Evolutionary conservation across 2,113 vertebrate genomes (phyloP).

Genomic region (Pteruthius melanotis): DNA sequence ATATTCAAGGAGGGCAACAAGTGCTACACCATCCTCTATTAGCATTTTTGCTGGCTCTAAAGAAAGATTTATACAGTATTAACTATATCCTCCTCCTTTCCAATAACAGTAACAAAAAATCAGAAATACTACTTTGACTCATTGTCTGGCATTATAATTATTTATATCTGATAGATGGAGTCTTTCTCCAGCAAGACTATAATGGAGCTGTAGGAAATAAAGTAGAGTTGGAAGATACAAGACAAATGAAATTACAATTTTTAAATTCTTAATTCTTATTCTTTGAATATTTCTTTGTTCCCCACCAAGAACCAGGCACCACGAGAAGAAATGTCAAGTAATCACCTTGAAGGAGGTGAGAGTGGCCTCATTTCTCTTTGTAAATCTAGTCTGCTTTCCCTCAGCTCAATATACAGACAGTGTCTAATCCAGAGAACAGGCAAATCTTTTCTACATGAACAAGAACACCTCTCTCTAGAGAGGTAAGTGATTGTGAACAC

Average conservation of each 20-base stretch:
- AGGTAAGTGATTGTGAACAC: background rate
- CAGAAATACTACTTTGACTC: background rate
- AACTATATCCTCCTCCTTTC: background rate
- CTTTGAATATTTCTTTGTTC: background rate
- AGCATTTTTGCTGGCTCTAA: background rate
- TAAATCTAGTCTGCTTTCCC: background rate
- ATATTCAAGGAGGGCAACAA: background rate
- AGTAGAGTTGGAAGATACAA: background rate
- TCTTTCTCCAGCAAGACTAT: background rate
- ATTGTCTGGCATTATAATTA: background rate
- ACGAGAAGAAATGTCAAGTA: background rate
- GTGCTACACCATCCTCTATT: background rate
- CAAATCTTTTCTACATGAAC: background rate
- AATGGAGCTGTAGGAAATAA: background rate
- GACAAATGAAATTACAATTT: background rate
- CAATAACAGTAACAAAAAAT: background rate
- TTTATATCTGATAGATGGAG: background rate
- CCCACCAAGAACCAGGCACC: background rate
- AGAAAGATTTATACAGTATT: background rate
- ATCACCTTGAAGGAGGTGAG: background rate
- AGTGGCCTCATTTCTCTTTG: background rate
- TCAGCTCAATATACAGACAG: background rate
- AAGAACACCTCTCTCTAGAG: background rate
- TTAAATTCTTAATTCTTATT: background rate
- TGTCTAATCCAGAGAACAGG: background rate